A percentile compares a stretch with the other conserved stretches of the same genome.
Evolutionary conservation across 2,888 invertebrate species (phyloP).

Genomic region (Cyrtodaria siliqua): DNA sequence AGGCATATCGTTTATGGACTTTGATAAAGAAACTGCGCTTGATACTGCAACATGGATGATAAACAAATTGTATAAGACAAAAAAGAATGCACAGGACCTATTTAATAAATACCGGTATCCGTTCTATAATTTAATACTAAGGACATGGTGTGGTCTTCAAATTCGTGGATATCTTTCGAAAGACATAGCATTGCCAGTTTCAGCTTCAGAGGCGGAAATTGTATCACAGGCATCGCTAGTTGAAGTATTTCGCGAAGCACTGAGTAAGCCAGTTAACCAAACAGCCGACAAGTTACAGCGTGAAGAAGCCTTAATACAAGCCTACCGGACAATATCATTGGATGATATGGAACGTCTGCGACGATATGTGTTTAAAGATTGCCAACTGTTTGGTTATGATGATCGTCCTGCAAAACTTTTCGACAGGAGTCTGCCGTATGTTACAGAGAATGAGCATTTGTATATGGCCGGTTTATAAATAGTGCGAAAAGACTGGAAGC

Average conservation of each 20-base stretch:
- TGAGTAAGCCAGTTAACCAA: constrained; percentile 32
- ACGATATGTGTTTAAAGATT: constrained; percentile 67
- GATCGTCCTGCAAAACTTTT: constrained; percentile 47
- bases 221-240: constrained; percentile 45
- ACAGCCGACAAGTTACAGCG: constrained; percentile 59
- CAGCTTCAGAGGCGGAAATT: constrained; percentile 19
- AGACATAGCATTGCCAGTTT: constrained; percentile 59
- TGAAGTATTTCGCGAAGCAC: constrained; percentile 38
- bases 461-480: no score
- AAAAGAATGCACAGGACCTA: no score
- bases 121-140: constrained; percentile 56
- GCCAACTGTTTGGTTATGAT: constrained; percentile 75
- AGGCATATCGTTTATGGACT: constrained; percentile 63
- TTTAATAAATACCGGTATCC: constrained; percentile 33
- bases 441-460: no score
- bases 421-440: constrained; percentile 17
- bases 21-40: constrained; percentile 65
- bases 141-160: constrained; percentile 73
- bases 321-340: constrained; percentile 60
- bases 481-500: no score
- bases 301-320: constrained; percentile 67
- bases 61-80: constrained; percentile 48
- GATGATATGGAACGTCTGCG: constrained; percentile 59
- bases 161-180: constrained; percentile 71
- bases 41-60: constrained; percentile 35